Percentiles rank a stretch among this genome's conserved stretches.
These are phyloP conservation scores for Hypsopygia costalis DNA, from an alignment of 2,888 invertebrate species.

Conservation along the genomic window DNA sequence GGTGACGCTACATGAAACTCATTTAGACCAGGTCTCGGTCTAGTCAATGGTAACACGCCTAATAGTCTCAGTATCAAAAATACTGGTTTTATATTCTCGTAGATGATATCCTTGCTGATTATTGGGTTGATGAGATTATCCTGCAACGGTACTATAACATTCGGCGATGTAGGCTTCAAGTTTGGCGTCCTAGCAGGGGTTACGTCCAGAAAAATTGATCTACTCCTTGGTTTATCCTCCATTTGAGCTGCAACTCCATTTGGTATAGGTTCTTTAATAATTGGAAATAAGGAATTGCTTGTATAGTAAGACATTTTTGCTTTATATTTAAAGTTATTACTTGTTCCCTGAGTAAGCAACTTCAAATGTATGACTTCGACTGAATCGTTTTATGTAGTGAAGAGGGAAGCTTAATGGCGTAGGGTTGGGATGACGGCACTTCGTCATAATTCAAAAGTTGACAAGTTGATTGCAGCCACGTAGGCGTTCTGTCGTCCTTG, in stretches of 20 bases:
- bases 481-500: constrained; percentile 49
- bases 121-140: constrained; percentile 50
- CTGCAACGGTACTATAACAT: constrained; percentile 50
- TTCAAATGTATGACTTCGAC: constrained; percentile 26
- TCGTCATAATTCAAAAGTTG: constrained; percentile 59
- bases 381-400: constrained; percentile 22
- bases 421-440: constrained; percentile 29
- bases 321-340: too few species aligned
- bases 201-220: constrained; percentile 61
- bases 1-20: constrained; percentile 71
- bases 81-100: constrained; percentile 71
- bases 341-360: constrained; percentile 15
- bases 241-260: constrained; percentile 56
- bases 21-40: constrained; percentile 67
- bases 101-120: constrained; percentile 61
- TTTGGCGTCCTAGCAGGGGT: constrained; percentile 54
- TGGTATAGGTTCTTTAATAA: constrained; percentile 36
- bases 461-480: constrained; percentile 63
- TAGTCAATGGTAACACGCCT: constrained; percentile 83
- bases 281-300: constrained; percentile 44
- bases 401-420: constrained; percentile 35
- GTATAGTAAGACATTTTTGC: constrained; percentile 52
- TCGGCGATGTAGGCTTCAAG: constrained; percentile 39
- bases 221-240: constrained; percentile 45
- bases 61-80: constrained; percentile 67